Evolutionary conservation across 2,797 vertebrate species (phyloP).

Genomic region (Phataginus tricuspis): DNA sequence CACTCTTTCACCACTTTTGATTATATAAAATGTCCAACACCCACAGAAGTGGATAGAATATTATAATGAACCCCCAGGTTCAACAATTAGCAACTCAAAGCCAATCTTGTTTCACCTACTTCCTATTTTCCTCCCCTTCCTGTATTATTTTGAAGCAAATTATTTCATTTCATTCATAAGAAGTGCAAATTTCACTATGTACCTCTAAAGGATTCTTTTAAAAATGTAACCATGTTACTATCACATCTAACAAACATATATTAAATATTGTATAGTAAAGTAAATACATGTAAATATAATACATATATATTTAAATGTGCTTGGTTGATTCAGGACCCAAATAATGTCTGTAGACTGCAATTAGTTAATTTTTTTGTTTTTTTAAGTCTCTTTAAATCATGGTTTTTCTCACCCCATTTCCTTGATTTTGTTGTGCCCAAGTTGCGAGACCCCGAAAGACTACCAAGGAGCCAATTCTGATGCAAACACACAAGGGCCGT

Average conservation of each 20-base stretch:
- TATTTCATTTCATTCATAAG: conserved; percentile 18
- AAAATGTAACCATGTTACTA: neutral
- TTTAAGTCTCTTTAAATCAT: conserved; percentile 7
- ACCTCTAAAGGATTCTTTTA: neutral
- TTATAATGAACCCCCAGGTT: neutral
- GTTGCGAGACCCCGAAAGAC: no score
- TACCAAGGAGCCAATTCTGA: no score
- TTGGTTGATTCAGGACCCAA: neutral
- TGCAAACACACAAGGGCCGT: no score
- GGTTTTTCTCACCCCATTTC: neutral
- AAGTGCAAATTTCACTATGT: neutral
- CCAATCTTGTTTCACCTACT: neutral
- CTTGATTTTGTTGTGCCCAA: neutral
- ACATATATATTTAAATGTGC: neutral
- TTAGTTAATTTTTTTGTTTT: neutral
- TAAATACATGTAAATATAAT: neutral
- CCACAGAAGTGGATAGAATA: neutral
- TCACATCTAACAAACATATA: neutral
- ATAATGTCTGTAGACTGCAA: neutral
- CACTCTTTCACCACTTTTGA: neutral
- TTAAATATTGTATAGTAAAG: neutral
- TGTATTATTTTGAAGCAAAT: conserved; percentile 42
- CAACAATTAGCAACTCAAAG: neutral
- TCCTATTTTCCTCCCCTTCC: neutral
- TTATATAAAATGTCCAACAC: neutral